phyloP scores from a whole-genome alignment of 2,888 invertebrate genomes.

The Acanthacorydalis orientalis region DNA sequence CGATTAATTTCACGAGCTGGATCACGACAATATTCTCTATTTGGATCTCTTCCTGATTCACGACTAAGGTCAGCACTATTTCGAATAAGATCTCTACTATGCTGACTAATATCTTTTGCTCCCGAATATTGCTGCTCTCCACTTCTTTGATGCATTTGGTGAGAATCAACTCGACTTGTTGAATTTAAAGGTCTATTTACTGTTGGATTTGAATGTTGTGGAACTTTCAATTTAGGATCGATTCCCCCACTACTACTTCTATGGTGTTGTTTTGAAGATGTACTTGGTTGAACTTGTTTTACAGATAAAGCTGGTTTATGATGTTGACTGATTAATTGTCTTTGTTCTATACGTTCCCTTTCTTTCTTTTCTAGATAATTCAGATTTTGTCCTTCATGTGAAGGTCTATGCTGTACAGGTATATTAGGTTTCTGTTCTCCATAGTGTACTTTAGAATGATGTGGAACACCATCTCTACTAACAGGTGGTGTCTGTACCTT shows the following conservation, averaged over 20 bases:
- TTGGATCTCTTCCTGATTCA: neutral
- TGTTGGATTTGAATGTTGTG: slow-evolving; percentile 16
- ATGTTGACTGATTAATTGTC: slow-evolving; percentile 12
- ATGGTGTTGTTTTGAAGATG: slow-evolving; percentile 12
- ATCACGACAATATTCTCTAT: neutral
- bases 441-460: slow-evolving; percentile 3
- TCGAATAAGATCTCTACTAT: neutral
- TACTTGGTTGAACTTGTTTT: slow-evolving; percentile 20
- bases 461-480: neutral
- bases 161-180: neutral
- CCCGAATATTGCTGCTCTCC: neutral
- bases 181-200: slow-evolving; percentile 6
- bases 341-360: slow-evolving; percentile 35
- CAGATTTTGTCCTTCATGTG: slow-evolving; percentile 30
- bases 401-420: slow-evolving; percentile 19
- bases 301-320: slow-evolving; percentile 18
- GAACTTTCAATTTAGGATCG: neutral
- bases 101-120: neutral
- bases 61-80: neutral
- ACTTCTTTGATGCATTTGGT: no score
- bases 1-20: neutral
- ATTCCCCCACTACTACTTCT: neutral
- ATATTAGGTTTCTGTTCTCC: slow-evolving; percentile 8
- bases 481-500: slow-evolving; percentile 1
- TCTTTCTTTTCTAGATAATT: slow-evolving; percentile 46